Evolutionary conservation across 2,888 invertebrate genomes (phyloP).

Genomic region (Rhaphigaster nebulosa): DNA sequence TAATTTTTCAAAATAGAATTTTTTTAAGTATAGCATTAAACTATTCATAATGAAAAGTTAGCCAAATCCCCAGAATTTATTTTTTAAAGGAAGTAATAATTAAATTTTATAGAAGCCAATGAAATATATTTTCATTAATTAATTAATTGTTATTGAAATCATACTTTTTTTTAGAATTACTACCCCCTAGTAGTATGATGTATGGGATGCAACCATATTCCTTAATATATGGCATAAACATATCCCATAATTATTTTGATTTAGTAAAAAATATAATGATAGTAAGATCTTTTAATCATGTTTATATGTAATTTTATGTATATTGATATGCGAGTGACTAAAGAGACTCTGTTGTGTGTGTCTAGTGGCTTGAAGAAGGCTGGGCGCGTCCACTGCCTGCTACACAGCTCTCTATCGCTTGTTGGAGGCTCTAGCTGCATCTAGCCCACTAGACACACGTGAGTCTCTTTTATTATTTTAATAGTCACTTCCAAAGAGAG

Average conservation of each 20-base stretch:
- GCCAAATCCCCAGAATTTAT: neutral
- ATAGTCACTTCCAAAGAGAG: neutral
- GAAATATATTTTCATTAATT: neutral
- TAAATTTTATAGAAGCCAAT: neutral
- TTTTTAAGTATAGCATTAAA: neutral
- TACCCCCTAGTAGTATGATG: neutral
- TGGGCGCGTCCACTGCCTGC: constrained; percentile 57
- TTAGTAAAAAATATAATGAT: neutral
- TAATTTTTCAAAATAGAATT: no score
- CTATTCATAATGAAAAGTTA: neutral
- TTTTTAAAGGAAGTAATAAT: neutral
- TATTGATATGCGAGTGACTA: constrained; percentile 36
- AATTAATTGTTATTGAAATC: neutral
- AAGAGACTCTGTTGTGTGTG: constrained; percentile 54
- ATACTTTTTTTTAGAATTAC: neutral
- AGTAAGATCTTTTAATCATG: neutral
- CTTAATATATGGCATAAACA: neutral
- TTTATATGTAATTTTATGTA: neutral
- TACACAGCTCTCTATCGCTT: constrained; percentile 57
- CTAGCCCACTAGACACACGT: constrained; percentile 58
- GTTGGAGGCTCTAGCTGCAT: constrained; percentile 59
- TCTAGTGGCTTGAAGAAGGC: constrained; percentile 60
- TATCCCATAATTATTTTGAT: neutral
- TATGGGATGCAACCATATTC: neutral
- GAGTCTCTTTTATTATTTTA: constrained; percentile 44